Percentiles rank a stretch among this genome's conserved stretches.
phyloP scores from a whole-genome alignment of 2,113 vertebrate species.

The Ptyas mucosa region DNA sequence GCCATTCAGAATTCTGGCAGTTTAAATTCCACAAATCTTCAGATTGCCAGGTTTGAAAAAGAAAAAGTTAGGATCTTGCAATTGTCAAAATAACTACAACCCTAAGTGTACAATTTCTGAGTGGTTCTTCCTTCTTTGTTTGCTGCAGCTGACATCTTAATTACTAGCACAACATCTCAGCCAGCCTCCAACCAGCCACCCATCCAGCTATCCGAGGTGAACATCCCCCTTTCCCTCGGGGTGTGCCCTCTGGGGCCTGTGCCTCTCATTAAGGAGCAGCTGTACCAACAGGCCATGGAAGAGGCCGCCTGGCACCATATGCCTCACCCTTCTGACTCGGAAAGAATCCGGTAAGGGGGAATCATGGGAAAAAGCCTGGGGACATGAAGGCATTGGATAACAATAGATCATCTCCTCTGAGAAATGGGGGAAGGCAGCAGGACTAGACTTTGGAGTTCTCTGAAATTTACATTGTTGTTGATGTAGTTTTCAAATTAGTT shows the following conservation, averaged over 20 bases:
- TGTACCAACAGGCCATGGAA: slow-evolving; percentile 93
- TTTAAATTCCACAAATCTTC: background rate
- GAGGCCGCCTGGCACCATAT: slow-evolving; percentile 92
- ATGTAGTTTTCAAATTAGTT: background rate
- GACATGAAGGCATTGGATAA: background rate
- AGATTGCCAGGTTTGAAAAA: background rate
- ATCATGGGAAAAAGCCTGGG: background rate
- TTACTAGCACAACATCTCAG: slow-evolving; percentile 76
- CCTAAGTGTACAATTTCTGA: background rate
- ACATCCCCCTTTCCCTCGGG: slow-evolving; percentile 85
- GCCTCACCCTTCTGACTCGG: slow-evolving; percentile 90
- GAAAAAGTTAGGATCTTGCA: background rate
- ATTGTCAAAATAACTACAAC: background rate
- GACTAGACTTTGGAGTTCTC: no score
- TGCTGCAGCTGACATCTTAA: slow-evolving; percentile 66
- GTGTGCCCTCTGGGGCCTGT: slow-evolving; percentile 89
- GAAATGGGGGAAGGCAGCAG: background rate
- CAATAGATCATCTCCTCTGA: background rate
- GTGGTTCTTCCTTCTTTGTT: background rate
- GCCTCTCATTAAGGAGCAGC: slow-evolving; percentile 89
- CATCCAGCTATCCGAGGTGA: slow-evolving; percentile 85
- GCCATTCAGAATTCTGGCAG: background rate
- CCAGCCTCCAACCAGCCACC: slow-evolving; percentile 71
- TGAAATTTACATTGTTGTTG: no score
- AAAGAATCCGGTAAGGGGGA: slow-evolving; percentile 82